These are phyloP conservation scores for Lordiphosa clarofinis DNA, from an alignment of 1,140 invertebrate genomes.

Conservation along the genomic window DNA sequence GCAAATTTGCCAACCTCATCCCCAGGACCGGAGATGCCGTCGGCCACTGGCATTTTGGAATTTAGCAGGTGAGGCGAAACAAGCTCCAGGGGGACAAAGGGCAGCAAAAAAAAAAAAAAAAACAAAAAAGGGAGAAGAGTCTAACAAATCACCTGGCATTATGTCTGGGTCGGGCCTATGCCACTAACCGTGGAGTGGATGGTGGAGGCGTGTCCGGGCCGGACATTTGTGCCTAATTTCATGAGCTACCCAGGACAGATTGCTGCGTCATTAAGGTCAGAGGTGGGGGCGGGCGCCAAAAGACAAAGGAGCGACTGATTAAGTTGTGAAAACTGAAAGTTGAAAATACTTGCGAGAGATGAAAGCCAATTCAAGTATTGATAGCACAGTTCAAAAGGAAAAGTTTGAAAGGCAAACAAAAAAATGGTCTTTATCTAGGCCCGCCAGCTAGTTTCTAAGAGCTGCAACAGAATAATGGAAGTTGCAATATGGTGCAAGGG, in stretches of 20 bases:
- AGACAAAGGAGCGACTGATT: slow-evolving; percentile 6
- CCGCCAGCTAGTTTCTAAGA: no score
- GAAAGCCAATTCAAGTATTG: no score
- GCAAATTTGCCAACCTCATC: slow-evolving; percentile 46
- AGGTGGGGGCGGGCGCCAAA: slow-evolving; percentile 1
- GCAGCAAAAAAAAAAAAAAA: slow-evolving; percentile 9
- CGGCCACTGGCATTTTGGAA: slow-evolving; percentile 54
- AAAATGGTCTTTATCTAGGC: no score
- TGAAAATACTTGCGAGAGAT: no score
- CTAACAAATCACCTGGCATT: slow-evolving; percentile 68
- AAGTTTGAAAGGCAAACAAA: no score
- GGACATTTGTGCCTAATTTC: slow-evolving; percentile 69
- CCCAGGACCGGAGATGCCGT: slow-evolving; percentile 35
- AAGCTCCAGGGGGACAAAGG: slow-evolving; percentile 48
- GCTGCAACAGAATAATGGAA: no score
- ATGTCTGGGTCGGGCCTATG: slow-evolving; percentile 28
- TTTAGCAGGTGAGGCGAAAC: slow-evolving; percentile 58
- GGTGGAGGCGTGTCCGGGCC: slow-evolving; percentile 23
- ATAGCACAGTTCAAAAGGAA: no score
- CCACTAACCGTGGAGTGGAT: slow-evolving; percentile 1
- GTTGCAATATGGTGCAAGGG: no score
- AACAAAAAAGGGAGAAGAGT: slow-evolving; percentile 21
- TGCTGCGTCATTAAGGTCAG: slow-evolving; percentile 56
- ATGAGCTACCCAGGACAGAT: slow-evolving; percentile 64
- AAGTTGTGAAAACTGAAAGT: no score